Evolutionary conservation across 2,888 invertebrate species (phyloP), one percentile per base, ranked within the genome.

Genomic region (Frankliniella fusca): DNA sequence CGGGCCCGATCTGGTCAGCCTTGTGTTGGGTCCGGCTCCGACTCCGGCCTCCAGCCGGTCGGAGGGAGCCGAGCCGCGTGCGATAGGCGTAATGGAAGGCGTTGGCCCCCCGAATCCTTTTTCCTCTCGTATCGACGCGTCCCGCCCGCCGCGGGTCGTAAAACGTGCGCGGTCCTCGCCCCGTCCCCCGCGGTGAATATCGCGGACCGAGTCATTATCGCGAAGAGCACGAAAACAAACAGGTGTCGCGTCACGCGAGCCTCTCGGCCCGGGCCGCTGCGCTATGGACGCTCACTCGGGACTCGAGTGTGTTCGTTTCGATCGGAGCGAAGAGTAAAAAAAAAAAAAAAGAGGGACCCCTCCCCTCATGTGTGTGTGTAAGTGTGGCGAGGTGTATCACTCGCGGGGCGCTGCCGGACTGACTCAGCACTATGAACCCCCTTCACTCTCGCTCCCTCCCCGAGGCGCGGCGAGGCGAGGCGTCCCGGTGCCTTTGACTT

Each of bases 401-500:
- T 76, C 23, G 70, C 27, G 15, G 18, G 70, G 70, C 23, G 23
- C 70, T 27, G 70, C 70, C 70, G 70, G 23, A 10, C 70, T 76
- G 70, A 76, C 70, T 76, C 70, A 76, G 70, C 70, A 76, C 70
- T 76, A 76, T 27, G 70, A 76, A 76, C 70, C 61, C 50, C 80
- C 28, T 50, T 70, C 38, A 48, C 2, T 23, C 38, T 61, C 54
- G 27, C 65, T 27, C 70, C 28, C 76, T 11, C 20, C 61, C 70
- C 11, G 48, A 15, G 23, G 65, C 65, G 65, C 9, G 54, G 54
- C 54, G 54, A 2, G 11, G 54, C 7, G 54, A 18, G 54, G 54
- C 54, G 27, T 80, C 81, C 18, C 50, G 50, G 28, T n/a, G 79
- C 48, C 81, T 10, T 23, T 27, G 27, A 12, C 70, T 76, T 76